These are phyloP conservation scores for Petromus typicus DNA, from an alignment of 2,113 vertebrate species.

Conservation along the genomic window DNA sequence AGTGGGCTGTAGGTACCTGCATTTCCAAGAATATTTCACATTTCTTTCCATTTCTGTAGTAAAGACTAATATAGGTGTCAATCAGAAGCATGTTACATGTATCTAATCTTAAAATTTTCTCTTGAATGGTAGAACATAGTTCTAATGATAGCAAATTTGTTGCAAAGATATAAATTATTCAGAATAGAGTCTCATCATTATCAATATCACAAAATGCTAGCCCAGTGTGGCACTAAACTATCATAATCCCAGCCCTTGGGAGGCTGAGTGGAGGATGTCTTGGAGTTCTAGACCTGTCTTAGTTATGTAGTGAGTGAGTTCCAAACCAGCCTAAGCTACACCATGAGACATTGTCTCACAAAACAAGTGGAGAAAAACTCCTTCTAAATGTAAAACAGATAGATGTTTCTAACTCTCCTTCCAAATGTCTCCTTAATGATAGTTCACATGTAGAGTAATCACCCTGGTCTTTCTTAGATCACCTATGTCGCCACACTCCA, in stretches of 20 bases:
- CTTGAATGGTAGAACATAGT: not conserved
- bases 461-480: not conserved
- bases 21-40: not conserved
- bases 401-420: not conserved
- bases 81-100: not conserved
- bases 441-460: not conserved
- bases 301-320: not conserved
- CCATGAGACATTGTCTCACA: not conserved
- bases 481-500: not conserved
- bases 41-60: not conserved
- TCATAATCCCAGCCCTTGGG: not conserved
- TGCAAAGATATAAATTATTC: constrained; percentile 4
- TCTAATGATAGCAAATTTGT: not conserved
- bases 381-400: not conserved
- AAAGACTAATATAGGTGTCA: not conserved
- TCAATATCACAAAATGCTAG: not conserved
- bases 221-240: not conserved
- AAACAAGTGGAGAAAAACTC: not conserved
- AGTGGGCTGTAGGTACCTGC: too few species aligned
- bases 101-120: not conserved
- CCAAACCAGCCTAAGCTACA: not conserved
- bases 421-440: not conserved
- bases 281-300: not conserved
- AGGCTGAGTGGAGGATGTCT: not conserved
- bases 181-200: not conserved